Conservation (phyloP, 53 echinoderm and acorn worm species). For the Zoroaster sp. region DNA sequence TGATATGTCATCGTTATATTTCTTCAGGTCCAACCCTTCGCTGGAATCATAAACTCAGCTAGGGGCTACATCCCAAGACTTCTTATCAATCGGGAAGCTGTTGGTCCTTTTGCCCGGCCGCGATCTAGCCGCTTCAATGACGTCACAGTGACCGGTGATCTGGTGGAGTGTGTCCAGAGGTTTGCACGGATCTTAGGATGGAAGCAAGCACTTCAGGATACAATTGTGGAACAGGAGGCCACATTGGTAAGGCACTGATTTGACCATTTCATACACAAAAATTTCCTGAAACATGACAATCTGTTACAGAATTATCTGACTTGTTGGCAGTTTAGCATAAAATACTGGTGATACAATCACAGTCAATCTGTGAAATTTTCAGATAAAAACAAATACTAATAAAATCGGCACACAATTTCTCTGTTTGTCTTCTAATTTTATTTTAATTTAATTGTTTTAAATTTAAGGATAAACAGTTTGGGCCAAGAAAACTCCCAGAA, state of each 20-base stretch:
- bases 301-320: neutral
- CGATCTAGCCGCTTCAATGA: conserved; percentile 78
- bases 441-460: neutral
- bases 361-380: neutral
- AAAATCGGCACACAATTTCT: too few relatives aligned
- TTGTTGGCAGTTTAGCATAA: neutral
- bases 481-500: neutral
- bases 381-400: too few relatives aligned
- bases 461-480: conserved; percentile 27
- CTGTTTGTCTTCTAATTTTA: neutral
- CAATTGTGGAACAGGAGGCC: conserved; percentile 79
- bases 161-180: conserved; percentile 86
- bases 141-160: conserved; percentile 81
- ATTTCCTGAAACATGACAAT: too few relatives aligned
- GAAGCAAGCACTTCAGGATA: conserved; percentile 89
- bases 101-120: conserved; percentile 86
- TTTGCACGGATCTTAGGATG: conserved; percentile 93
- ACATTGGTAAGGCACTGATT: conserved; percentile 75
- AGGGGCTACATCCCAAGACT: conserved; percentile 83
- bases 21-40: conserved; percentile 92
- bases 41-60: conserved; percentile 87
- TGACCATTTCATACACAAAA: too few relatives aligned
- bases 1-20: neutral
- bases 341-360: neutral
- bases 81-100: conserved; percentile 90